These are phyloP conservation scores for Netelia fuscicornis DNA, from an alignment of 2,888 invertebrate species.

Conservation along the genomic window DNA sequence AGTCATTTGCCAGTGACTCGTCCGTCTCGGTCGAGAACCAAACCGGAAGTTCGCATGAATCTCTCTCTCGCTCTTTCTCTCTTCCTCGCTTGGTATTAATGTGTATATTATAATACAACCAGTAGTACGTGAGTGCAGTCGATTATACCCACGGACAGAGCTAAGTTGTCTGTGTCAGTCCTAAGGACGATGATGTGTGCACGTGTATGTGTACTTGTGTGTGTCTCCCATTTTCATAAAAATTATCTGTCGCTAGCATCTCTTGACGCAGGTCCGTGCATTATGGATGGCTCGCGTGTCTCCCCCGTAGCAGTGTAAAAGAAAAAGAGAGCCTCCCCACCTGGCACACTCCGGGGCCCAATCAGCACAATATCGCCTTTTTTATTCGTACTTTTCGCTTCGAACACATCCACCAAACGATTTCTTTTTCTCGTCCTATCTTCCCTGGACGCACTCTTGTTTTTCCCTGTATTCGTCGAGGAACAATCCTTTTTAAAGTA, in stretches of 20 bases:
- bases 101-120: constrained; percentile 32
- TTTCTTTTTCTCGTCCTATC: background rate
- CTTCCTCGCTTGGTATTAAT: constrained; percentile 15
- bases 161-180: constrained; percentile 25
- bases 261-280: constrained; percentile 78
- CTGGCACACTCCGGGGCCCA: constrained; percentile 44
- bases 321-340: constrained; percentile 44
- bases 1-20: constrained; percentile 39
- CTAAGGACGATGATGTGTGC: constrained; percentile 39
- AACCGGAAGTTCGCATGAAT: constrained; percentile 63
- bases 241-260: constrained; percentile 83
- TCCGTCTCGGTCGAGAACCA: constrained; percentile 49
- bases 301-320: constrained; percentile 60
- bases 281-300: constrained; percentile 84
- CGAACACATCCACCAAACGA: background rate
- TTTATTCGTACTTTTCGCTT: constrained; percentile 36
- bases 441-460: too few species aligned
- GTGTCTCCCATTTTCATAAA: constrained; percentile 73
- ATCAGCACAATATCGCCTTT: constrained; percentile 19
- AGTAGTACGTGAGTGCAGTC: constrained; percentile 52
- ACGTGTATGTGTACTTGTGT: background rate
- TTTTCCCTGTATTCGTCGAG: too few species aligned
- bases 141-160: constrained; percentile 33
- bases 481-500: too few species aligned
- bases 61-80: constrained; percentile 13